These are phyloP conservation scores for Caretta caretta DNA, from an alignment of 2,113 vertebrate species.

Conservation along the genomic window DNA sequence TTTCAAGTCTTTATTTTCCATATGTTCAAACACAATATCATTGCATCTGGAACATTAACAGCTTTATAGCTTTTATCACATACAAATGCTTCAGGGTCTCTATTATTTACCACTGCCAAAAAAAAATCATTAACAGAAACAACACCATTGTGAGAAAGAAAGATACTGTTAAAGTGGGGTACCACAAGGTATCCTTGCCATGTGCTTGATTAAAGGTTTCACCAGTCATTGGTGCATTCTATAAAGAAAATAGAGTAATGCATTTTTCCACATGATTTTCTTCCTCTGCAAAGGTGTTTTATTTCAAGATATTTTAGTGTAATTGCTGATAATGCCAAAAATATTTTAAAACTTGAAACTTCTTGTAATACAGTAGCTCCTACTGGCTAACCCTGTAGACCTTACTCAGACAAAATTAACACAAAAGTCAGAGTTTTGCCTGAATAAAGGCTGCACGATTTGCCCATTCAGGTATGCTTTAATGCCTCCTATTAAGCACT, in stretches of 20 bases:
- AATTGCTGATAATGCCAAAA: background rate
- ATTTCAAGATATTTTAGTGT: background rate
- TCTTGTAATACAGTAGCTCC: background rate
- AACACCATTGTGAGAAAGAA: background rate
- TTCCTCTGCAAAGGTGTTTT: background rate
- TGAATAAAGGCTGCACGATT: background rate
- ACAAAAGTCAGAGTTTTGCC: background rate
- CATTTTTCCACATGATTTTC: background rate
- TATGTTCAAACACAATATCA: background rate
- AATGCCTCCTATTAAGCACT: background rate
- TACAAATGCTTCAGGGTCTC: background rate
- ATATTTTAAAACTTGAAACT: background rate
- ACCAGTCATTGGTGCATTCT: background rate
- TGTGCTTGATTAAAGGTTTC: background rate
- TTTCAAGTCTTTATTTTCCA: background rate
- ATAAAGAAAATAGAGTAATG: background rate
- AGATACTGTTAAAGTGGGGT: background rate
- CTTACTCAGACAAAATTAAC: background rate
- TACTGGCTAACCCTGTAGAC: background rate
- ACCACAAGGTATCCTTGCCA: background rate
- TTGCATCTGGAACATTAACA: background rate
- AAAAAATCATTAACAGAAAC: background rate
- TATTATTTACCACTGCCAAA: background rate
- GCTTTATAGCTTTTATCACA: background rate
- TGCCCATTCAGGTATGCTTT: background rate